Evolutionary conservation across 2,113 vertebrate genomes (phyloP).

Genomic region (Poeciliopsis turrubarensis): DNA sequence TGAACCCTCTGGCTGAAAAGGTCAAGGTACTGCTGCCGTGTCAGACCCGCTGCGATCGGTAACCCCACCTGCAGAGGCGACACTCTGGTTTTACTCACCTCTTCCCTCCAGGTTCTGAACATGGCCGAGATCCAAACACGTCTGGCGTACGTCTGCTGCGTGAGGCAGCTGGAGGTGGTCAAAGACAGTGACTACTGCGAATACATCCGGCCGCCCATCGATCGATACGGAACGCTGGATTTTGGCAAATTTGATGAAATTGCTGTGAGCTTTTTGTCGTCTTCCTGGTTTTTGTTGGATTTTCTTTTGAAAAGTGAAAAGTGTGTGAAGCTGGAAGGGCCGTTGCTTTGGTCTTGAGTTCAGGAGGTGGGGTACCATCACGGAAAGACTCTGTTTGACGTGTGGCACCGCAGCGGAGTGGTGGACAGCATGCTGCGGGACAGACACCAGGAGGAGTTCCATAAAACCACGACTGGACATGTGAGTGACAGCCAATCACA

Average conservation of each 20-base stretch:
- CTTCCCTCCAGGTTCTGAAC: slow-evolving; percentile 86
- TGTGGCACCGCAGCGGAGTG: slow-evolving; percentile 89
- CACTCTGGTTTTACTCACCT: background rate
- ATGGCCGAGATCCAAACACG: slow-evolving; percentile 97
- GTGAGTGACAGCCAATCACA: slow-evolving; percentile 74
- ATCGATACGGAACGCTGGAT: slow-evolving; percentile 90
- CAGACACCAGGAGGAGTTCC: slow-evolving; percentile 84
- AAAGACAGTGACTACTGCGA: slow-evolving; percentile 92
- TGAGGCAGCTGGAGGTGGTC: slow-evolving; percentile 91
- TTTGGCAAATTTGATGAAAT: slow-evolving; percentile 94
- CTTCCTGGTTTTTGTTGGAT: background rate
- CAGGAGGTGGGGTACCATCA: slow-evolving; percentile 95
- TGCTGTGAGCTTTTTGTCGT: slow-evolving; percentile 79
- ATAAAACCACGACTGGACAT: slow-evolving; percentile 82
- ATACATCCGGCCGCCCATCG: slow-evolving; percentile 91
- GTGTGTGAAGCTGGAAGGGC: background rate
- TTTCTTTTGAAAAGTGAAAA: background rate
- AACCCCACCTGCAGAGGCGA: background rate
- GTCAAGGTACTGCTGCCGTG: slow-evolving; percentile 83
- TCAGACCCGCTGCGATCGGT: background rate
- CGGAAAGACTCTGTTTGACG: slow-evolving; percentile 88
- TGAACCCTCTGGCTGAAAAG: slow-evolving; percentile 89
- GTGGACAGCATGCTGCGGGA: slow-evolving; percentile 92
- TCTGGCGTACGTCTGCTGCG: slow-evolving; percentile 94
- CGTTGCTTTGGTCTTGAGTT: background rate